phyloP scores from a whole-genome alignment of 1,140 invertebrate genomes.

The Sweltsa coloradensis region DNA sequence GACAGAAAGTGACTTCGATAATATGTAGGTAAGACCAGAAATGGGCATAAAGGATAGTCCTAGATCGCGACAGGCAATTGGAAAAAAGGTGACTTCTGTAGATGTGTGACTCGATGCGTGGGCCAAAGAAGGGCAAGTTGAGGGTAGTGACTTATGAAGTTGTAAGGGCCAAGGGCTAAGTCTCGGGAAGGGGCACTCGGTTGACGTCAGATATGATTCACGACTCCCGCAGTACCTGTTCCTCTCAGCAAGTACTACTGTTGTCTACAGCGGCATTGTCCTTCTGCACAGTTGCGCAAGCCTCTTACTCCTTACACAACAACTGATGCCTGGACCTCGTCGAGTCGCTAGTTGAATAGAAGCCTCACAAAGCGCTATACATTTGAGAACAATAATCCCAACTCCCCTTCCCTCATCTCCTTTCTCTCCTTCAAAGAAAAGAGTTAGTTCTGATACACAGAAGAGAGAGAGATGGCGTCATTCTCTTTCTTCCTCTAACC shows the following conservation, averaged over 20 bases:
- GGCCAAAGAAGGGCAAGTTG: no score
- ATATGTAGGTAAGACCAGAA: no score
- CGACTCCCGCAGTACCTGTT: no score
- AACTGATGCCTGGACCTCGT: constrained; percentile 5
- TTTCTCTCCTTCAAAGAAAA: constrained; percentile 15
- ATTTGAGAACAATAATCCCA: constrained; percentile 14
- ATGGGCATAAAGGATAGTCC: no score
- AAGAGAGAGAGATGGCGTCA: not conserved
- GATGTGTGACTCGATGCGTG: no score
- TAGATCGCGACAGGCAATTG: no score
- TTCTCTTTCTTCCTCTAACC: not conserved
- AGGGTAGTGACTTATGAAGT: no score
- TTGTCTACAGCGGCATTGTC: constrained; percentile 9
- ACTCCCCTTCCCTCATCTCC: constrained; percentile 3
- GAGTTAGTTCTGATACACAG: constrained; percentile 15
- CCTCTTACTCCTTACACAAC: not conserved
- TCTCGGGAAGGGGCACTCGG: no score
- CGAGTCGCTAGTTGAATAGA: constrained; percentile 12
- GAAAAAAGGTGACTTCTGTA: no score
- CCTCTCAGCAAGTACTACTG: constrained; percentile 2
- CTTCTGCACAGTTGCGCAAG: constrained; percentile 9
- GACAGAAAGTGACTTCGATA: no score
- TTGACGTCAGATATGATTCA: no score
- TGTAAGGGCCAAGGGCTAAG: no score
- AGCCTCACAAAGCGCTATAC: constrained; percentile 15